These are phyloP conservation scores for Herminia tarsipennalis DNA, from an alignment of 2,888 invertebrate species.

Conservation along the genomic window DNA sequence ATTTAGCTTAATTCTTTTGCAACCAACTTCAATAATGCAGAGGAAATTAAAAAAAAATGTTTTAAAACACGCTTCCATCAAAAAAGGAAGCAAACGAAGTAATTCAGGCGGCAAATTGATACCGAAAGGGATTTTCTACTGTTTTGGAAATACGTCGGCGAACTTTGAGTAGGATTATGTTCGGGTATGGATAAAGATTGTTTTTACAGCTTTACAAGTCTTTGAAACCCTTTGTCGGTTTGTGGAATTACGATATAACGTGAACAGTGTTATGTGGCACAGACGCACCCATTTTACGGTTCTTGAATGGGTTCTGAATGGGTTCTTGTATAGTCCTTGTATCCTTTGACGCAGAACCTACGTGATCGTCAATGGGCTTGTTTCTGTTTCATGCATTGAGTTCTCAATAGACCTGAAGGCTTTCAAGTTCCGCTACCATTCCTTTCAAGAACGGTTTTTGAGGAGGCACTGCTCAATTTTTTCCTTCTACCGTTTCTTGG, in stretches of 20 bases:
- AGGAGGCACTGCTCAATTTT: constrained; percentile 4
- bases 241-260: constrained; percentile 64
- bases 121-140: constrained; percentile 82
- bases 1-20: constrained; percentile 30
- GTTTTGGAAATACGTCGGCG: constrained; percentile 81
- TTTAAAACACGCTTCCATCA: constrained; percentile 61
- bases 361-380: constrained; percentile 74
- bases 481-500: constrained; percentile 6
- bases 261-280: constrained; percentile 55
- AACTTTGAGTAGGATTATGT: constrained; percentile 79
- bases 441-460: constrained; percentile 15
- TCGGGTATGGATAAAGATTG: constrained; percentile 69
- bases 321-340: constrained; percentile 64
- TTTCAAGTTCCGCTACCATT: constrained; percentile 37
- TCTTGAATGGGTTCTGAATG: constrained; percentile 44
- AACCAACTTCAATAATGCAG: constrained; percentile 36
- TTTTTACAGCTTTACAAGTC: constrained; percentile 78
- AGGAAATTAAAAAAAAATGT: constrained; percentile 60
- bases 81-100: constrained; percentile 64
- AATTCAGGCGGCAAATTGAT: constrained; percentile 81
- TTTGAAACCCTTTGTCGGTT: constrained; percentile 78
- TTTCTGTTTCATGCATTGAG: constrained; percentile 77
- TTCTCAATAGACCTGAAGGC: constrained; percentile 63
- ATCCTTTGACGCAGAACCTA: constrained; percentile 69
- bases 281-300: constrained; percentile 68